Conservation (phyloP, 2,113 vertebrate species). For the Semicossyphus pulcher region DNA sequence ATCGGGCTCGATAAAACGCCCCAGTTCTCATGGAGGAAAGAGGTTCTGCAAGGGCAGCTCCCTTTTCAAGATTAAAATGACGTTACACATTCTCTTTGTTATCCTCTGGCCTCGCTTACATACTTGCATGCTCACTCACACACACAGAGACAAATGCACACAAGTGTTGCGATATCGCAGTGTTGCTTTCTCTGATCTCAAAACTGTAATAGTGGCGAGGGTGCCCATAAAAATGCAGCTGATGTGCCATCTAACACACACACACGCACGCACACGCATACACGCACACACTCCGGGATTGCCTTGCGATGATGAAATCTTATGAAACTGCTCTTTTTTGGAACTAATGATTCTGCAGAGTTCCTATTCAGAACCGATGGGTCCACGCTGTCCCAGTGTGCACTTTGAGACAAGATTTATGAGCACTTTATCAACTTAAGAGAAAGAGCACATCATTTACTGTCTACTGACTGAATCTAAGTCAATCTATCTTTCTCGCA, state of each 20-base stretch:
- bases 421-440: constrained; percentile 26
- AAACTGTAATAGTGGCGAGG: constrained; percentile 42
- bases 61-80: constrained; percentile 19
- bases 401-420: constrained; percentile 38
- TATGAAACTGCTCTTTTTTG: constrained; percentile 67
- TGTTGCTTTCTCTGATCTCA: constrained; percentile 42
- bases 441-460: constrained; percentile 21
- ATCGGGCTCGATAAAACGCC: constrained; percentile 12
- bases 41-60: constrained; percentile 12
- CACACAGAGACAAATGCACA: neutral
- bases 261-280: constrained; percentile 24
- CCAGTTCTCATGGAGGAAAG: constrained; percentile 15
- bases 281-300: constrained; percentile 29
- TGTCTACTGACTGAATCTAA: constrained; percentile 8
- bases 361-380: constrained; percentile 45
- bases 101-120: neutral
- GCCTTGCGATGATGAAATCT: constrained; percentile 73
- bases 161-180: neutral
- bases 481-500: neutral
- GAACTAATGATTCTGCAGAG: constrained; percentile 62
- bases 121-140: neutral
- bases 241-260: constrained; percentile 15
- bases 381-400: constrained; percentile 30
- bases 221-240: constrained; percentile 55
- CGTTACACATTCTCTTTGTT: constrained; percentile 31